These are phyloP conservation scores for Epinephelus malabaricus DNA, from an alignment of 2,797 vertebrate genomes.

Conservation along the genomic window DNA sequence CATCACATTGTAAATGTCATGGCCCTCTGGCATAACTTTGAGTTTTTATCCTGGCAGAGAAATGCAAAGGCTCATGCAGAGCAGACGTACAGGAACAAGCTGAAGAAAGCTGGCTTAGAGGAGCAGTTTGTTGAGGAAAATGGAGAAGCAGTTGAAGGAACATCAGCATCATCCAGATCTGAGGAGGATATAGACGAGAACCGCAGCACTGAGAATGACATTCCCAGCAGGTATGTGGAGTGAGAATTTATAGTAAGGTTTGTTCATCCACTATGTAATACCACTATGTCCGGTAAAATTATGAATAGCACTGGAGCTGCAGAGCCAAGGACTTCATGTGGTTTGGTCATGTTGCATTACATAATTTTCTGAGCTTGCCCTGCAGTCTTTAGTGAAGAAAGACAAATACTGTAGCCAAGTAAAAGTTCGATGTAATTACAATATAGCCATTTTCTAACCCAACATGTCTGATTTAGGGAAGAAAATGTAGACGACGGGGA, in stretches of 20 bases:
- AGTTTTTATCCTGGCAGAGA: constrained; percentile 74
- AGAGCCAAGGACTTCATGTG: constrained; percentile 79
- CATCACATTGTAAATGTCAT: not conserved
- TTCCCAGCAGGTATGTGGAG: constrained; percentile 79
- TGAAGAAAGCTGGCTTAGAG: constrained; percentile 88
- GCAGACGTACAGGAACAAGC: constrained; percentile 85
- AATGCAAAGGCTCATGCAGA: constrained; percentile 89
- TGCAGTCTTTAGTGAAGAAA: constrained; percentile 66
- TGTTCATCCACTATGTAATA: constrained; percentile 66
- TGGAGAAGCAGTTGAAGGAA: constrained; percentile 70
- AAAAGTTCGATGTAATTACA: constrained; percentile 81
- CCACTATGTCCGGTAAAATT: constrained; percentile 72
- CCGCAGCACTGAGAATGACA: constrained; percentile 54
- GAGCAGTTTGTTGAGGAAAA: constrained; percentile 92
- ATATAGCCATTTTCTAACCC: constrained; percentile 80
- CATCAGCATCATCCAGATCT: constrained; percentile 37
- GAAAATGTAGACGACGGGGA: constrained; percentile 80
- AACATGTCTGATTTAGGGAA: constrained; percentile 83
- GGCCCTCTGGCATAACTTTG: constrained; percentile 17
- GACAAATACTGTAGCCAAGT: constrained; percentile 76
- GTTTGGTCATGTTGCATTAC: constrained; percentile 79
- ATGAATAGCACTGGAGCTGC: constrained; percentile 72
- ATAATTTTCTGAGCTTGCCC: constrained; percentile 77
- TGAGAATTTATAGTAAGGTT: constrained; percentile 58
- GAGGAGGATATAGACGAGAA: constrained; percentile 57